Conservation (phyloP, 2,888 invertebrate genomes). For the Allacma fusca region DNA sequence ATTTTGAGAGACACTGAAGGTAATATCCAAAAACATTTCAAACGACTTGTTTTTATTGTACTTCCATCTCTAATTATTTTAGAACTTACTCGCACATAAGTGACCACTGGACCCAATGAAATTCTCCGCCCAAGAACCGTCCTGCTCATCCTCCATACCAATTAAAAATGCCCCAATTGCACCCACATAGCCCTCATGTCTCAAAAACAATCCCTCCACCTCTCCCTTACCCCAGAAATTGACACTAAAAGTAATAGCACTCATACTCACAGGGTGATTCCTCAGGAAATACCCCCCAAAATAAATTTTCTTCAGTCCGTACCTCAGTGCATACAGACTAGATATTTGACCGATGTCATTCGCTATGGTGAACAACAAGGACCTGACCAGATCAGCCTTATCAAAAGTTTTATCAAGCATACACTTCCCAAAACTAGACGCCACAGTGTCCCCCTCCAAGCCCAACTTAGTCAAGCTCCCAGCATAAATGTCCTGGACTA, state of each 20-base stretch:
- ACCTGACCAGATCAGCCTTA: constrained; percentile 72
- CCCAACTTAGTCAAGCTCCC: constrained; percentile 67
- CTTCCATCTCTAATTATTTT: too few species aligned
- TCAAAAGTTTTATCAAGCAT: constrained; percentile 63
- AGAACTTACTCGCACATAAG: constrained; percentile 29
- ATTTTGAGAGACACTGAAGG: too few species aligned
- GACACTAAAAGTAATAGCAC: constrained; percentile 72
- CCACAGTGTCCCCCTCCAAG: constrained; percentile 35
- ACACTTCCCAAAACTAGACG: constrained; percentile 75
- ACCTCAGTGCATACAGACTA: constrained; percentile 73
- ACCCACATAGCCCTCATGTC: constrained; percentile 76
- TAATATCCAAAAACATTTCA: too few species aligned
- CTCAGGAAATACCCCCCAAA: constrained; percentile 75
- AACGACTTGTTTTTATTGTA: too few species aligned
- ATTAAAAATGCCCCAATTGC: constrained; percentile 76
- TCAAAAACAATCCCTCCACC: constrained; percentile 68
- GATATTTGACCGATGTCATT: constrained; percentile 78
- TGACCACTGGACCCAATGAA: constrained; percentile 71
- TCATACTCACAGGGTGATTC: constrained; percentile 75
- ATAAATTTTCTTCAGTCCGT: constrained; percentile 71
- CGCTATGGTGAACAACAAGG: constrained; percentile 73
- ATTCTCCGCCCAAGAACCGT: constrained; percentile 75
- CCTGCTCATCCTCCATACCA: constrained; percentile 69
- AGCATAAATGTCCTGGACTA: constrained; percentile 75
- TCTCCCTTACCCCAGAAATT: constrained; percentile 75